Conservation (phyloP, 2,797 vertebrate species). For the Nyctalus aviator region DNA sequence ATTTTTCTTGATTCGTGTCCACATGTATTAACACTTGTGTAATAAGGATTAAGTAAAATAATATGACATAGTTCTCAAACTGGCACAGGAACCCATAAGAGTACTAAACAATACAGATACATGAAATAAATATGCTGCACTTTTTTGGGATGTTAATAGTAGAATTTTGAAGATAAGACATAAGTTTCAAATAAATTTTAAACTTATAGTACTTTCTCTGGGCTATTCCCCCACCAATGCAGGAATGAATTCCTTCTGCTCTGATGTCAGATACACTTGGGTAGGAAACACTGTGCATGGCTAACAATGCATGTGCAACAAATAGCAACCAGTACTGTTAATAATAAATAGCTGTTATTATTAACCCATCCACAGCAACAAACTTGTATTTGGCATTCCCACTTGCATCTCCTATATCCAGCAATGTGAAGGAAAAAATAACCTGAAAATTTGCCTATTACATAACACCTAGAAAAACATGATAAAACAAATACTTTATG, state of each 20-base stretch:
- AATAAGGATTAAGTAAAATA: constrained; percentile 62
- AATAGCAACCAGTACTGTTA: constrained; percentile 1
- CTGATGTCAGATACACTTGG: background rate
- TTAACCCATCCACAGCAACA: constrained; percentile 12
- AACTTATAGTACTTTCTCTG: background rate
- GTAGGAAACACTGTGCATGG: constrained; percentile 15
- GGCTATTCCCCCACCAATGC: background rate
- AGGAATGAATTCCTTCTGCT: constrained; percentile 3
- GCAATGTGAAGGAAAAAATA: constrained; percentile 24
- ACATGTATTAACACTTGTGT: constrained; percentile 14
- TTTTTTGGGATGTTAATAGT: background rate
- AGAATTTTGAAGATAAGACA: constrained; percentile 37
- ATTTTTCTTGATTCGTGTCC: constrained; percentile 26
- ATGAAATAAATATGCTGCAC: constrained; percentile 25
- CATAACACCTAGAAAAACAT: constrained; percentile 19
- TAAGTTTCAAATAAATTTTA: constrained; percentile 29
- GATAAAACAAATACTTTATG: constrained; percentile 30
- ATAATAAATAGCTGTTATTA: background rate
- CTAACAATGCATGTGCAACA: background rate
- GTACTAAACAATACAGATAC: background rate
- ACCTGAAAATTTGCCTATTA: constrained; percentile 36
- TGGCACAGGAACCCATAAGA: background rate
- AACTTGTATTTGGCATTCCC: constrained; percentile 38
- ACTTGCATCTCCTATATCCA: constrained; percentile 29
- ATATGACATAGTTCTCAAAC: constrained; percentile 41